Evolutionary conservation across 2,888 invertebrate genomes (phyloP).

Genomic region (Diarsia rubi): DNA sequence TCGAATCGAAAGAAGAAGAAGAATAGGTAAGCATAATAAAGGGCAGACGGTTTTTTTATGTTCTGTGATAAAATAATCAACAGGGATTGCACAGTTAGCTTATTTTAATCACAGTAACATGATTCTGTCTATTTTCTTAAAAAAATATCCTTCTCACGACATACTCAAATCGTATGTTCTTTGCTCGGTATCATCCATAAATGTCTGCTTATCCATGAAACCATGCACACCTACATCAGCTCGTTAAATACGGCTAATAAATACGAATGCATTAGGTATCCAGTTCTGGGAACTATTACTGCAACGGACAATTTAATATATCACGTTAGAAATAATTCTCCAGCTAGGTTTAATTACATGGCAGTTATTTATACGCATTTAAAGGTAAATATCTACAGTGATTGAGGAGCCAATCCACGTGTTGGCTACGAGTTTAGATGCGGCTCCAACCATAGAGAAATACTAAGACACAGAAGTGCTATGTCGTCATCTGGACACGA

Average conservation of each 20-base stretch:
- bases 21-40: no score
- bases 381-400: conserved; percentile 44
- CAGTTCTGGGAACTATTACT: conserved; percentile 28
- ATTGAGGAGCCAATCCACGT: conserved; percentile 29
- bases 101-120: no score
- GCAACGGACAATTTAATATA: conserved; percentile 42
- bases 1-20: no score
- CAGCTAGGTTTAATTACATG: conserved; percentile 42
- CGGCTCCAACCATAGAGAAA: background rate
- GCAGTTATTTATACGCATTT: conserved; percentile 45
- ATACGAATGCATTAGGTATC: background rate
- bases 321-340: conserved; percentile 45
- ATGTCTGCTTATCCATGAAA: background rate
- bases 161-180: background rate
- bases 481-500: background rate
- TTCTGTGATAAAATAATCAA: no score
- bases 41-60: no score
- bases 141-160: background rate
- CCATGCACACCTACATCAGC: background rate
- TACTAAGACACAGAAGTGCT: background rate
- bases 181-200: background rate
- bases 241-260: conserved; percentile 12
- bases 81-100: no score
- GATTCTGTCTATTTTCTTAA: background rate
- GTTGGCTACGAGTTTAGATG: conserved; percentile 1